Evolutionary conservation across 2,797 vertebrate genomes (phyloP).

Genomic region (Malurus splendens): DNA sequence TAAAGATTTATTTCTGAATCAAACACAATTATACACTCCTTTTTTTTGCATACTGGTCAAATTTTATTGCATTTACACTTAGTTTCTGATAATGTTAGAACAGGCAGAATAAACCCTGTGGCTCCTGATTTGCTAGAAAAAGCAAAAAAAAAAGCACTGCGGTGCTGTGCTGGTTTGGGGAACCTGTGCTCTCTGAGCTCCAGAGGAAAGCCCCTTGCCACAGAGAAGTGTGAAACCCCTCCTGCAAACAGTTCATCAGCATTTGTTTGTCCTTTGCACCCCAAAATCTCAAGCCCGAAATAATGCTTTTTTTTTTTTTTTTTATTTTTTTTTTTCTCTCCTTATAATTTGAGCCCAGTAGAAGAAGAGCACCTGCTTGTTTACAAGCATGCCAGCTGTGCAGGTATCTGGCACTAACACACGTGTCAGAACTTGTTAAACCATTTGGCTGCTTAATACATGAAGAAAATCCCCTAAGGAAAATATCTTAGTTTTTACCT

Average conservation of each 20-base stretch:
- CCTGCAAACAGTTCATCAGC: not conserved
- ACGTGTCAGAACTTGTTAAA: conserved; percentile 25
- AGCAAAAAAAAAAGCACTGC: not conserved
- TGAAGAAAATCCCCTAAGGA: not conserved
- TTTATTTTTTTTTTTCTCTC: not conserved
- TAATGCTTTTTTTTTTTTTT: too few species aligned
- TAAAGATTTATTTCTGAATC: not conserved
- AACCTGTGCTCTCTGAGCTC: not conserved
- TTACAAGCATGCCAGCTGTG: not conserved
- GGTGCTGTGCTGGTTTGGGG: not conserved
- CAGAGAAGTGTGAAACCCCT: not conserved
- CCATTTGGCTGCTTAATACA: not conserved
- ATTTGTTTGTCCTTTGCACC: not conserved
- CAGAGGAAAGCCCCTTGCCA: accelerated
- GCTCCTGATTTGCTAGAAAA: not conserved
- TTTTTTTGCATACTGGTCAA: not conserved
- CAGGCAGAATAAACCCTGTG: not conserved
- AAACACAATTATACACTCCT: not conserved
- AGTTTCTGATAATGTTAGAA: not conserved
- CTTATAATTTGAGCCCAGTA: not conserved
- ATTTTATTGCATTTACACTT: not conserved
- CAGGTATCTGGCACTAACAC: conserved; percentile 20
- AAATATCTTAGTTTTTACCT: not conserved
- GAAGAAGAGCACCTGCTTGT: not conserved
- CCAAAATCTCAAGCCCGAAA: not conserved